A percentile compares a stretch with the other conserved stretches of the same genome.
Conservation (phyloP, 2,888 invertebrate species). For the Dendrolimus pini region DNA sequence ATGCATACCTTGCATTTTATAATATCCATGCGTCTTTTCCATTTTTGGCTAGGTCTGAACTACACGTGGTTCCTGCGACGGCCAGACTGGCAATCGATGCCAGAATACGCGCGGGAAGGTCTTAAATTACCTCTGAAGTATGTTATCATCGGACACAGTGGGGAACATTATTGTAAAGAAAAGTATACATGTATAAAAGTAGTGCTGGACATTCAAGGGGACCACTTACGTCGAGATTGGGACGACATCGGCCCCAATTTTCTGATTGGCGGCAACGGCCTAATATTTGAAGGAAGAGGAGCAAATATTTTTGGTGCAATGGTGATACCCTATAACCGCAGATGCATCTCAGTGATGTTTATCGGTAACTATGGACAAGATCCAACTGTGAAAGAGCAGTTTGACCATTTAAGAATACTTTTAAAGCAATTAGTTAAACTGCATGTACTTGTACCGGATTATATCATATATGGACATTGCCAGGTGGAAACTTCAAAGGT, state of each 20-base stretch:
- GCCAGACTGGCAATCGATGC: slow-evolving; percentile 57
- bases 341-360: slow-evolving; percentile 50
- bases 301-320: slow-evolving; percentile 48
- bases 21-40: neutral
- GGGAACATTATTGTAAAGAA: slow-evolving; percentile 30
- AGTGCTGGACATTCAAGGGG: slow-evolving; percentile 38
- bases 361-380: slow-evolving; percentile 45
- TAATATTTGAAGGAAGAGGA: slow-evolving; percentile 57
- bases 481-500: slow-evolving; percentile 35
- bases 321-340: slow-evolving; percentile 39
- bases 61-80: slow-evolving; percentile 57
- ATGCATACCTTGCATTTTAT: no score
- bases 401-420: slow-evolving; percentile 38
- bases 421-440: slow-evolving; percentile 34
- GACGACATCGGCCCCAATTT: slow-evolving; percentile 58
- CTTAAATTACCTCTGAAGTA: slow-evolving; percentile 38
- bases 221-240: slow-evolving; percentile 35
- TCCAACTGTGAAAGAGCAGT: slow-evolving; percentile 29
- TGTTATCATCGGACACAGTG: slow-evolving; percentile 55
- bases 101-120: slow-evolving; percentile 30
- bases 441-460: slow-evolving; percentile 33
- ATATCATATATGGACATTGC: slow-evolving; percentile 42
- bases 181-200: slow-evolving; percentile 38
- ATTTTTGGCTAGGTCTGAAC: neutral
- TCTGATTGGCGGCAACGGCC: slow-evolving; percentile 49